A percentile compares a stretch with the other conserved stretches of the same genome.
phyloP scores from a whole-genome alignment of 2,113 vertebrate species.

The Seriola aureovittata region DNA sequence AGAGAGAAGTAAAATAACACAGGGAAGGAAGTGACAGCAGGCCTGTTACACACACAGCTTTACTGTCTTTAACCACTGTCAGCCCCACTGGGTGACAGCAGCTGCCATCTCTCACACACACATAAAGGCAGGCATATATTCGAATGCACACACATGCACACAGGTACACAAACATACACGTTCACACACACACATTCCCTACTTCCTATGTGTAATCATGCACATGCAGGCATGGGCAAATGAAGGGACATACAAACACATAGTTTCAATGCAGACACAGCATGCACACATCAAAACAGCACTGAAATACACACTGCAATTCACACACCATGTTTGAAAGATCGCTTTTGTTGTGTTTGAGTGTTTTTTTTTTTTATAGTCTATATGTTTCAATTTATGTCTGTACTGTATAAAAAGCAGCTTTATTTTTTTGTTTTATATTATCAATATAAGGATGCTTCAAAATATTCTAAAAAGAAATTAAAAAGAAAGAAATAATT shows the following conservation, averaged over 20 bases:
- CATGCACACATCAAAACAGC: conserved; percentile 35
- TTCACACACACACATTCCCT: conserved; percentile 27
- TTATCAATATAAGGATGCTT: neutral
- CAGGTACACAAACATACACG: neutral
- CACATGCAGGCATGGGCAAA: conserved; percentile 46
- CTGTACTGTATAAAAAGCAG: neutral
- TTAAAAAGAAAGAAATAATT: neutral
- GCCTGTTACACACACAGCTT: conserved; percentile 77
- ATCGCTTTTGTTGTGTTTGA: conserved; percentile 2
- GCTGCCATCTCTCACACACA: conserved; percentile 67
- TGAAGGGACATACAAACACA: conserved; percentile 42
- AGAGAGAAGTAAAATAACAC: conserved; percentile 80
- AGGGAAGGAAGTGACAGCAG: conserved; percentile 81
- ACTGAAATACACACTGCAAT: conserved; percentile 14
- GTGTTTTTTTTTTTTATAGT: conserved; percentile 9
- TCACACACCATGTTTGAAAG: neutral
- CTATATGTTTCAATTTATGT: neutral
- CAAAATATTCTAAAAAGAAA: neutral
- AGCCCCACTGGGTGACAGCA: conserved; percentile 75
- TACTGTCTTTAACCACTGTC: conserved; percentile 83
- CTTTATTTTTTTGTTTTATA: neutral
- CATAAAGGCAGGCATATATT: conserved; percentile 44
- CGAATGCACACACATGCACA: conserved; percentile 16
- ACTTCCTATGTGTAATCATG: conserved; percentile 45
- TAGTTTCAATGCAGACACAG: conserved; percentile 11